Conservation (phyloP, 2,113 vertebrate genomes). For the Cyphomyrus plagiostoma region DNA sequence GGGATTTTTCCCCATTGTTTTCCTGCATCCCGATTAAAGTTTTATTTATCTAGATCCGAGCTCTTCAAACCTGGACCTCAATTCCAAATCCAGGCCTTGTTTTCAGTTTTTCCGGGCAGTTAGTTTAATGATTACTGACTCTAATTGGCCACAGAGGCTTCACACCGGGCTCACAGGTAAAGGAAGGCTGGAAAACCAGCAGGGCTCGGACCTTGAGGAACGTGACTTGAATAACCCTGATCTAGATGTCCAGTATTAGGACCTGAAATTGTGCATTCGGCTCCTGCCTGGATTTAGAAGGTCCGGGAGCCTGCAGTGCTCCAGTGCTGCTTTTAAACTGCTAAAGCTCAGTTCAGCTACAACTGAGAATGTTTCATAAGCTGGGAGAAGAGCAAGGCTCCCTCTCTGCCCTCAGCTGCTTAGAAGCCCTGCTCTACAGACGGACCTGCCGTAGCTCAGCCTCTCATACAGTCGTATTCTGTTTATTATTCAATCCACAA, state of each 20-base stretch:
- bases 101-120: no score
- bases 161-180: no score
- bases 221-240: no score
- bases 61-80: no score
- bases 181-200: no score
- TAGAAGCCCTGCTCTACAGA: neutral
- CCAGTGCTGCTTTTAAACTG: neutral
- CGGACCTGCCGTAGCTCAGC: neutral
- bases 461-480: neutral
- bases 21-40: constrained; percentile 39
- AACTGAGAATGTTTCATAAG: neutral
- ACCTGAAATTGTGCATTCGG: neutral
- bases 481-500: neutral
- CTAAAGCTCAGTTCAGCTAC: neutral
- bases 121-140: no score
- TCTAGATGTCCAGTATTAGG: constrained; percentile 26
- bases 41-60: neutral
- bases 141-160: no score
- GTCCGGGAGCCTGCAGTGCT: neutral
- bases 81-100: no score
- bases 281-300: neutral
- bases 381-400: neutral
- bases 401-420: neutral
- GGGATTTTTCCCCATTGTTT: constrained; percentile 41
- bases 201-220: no score